These are phyloP conservation scores for Laothoe populi DNA, from an alignment of 2,888 invertebrate species.

Conservation along the genomic window DNA sequence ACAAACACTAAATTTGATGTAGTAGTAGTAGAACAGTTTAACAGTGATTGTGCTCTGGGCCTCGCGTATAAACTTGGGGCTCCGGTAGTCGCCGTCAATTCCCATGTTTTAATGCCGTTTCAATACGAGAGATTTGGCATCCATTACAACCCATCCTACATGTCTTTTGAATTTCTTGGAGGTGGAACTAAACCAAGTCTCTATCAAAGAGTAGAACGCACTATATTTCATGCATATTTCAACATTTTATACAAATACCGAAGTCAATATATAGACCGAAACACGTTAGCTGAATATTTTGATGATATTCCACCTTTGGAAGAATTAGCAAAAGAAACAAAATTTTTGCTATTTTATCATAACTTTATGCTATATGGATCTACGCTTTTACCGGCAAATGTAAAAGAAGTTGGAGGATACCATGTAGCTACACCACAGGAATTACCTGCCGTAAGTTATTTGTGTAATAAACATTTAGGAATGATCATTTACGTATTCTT, in stretches of 20 bases:
- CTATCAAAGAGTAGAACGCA: conserved; percentile 77
- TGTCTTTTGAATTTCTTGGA: conserved; percentile 80
- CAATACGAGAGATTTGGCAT: conserved; percentile 82
- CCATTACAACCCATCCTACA: conserved; percentile 84
- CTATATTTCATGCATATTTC: conserved; percentile 48
- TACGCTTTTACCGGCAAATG: conserved; percentile 79
- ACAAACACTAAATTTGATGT: conserved; percentile 82
- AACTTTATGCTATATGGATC: conserved; percentile 82
- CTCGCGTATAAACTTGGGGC: conserved; percentile 82
- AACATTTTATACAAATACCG: conserved; percentile 46
- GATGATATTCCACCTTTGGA: conserved; percentile 77
- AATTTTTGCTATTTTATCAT: conserved; percentile 83
- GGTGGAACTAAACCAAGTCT: conserved; percentile 77
- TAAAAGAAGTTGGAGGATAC: conserved; percentile 86
- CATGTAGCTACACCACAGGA: conserved; percentile 73
- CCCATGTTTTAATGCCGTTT: conserved; percentile 84
- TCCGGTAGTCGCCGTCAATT: conserved; percentile 84
- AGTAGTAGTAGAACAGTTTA: conserved; percentile 85
- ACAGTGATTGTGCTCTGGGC: conserved; percentile 85
- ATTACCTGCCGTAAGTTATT: conserved; percentile 64
- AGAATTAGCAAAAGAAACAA: conserved; percentile 77
- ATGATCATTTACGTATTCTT: too few relatives aligned
- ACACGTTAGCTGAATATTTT: conserved; percentile 63
- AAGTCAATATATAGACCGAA: conserved; percentile 53
- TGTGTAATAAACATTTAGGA: too few relatives aligned